Percentiles rank a stretch among this genome's conserved stretches.
These are phyloP conservation scores for Eubasilissa regina DNA, from an alignment of 1,140 invertebrate genomes.

Conservation along the genomic window DNA sequence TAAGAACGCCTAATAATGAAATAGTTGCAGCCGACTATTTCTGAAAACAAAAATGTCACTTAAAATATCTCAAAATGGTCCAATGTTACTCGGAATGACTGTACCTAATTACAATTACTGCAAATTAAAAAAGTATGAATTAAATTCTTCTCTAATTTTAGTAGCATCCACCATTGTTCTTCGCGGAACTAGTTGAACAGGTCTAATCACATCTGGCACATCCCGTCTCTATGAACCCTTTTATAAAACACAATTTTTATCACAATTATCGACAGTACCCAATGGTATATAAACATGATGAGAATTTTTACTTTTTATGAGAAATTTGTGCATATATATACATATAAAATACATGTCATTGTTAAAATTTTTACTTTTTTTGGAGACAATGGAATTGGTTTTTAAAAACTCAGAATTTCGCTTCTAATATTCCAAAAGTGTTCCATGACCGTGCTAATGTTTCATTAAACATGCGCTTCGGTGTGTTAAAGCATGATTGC, in stretches of 20 bases:
- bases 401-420: slow-evolving; percentile 66
- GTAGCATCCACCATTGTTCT: too few relatives aligned
- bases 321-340: slow-evolving; percentile 66
- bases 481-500: slow-evolving; percentile 57
- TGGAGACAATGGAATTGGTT: slow-evolving; percentile 62
- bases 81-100: too few relatives aligned
- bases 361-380: slow-evolving; percentile 61
- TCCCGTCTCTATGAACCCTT: background rate
- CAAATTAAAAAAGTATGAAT: too few relatives aligned
- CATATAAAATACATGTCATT: slow-evolving; percentile 59
- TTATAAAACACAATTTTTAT: background rate
- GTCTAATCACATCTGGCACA: background rate
- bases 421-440: slow-evolving; percentile 70
- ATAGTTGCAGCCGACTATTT: too few relatives aligned
- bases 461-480: slow-evolving; percentile 65
- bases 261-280: background rate
- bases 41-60: too few relatives aligned
- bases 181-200: too few relatives aligned
- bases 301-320: slow-evolving; percentile 51
- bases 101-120: too few relatives aligned
- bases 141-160: too few relatives aligned
- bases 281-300: background rate
- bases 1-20: too few relatives aligned
- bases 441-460: slow-evolving; percentile 65
- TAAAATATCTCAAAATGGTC: too few relatives aligned